A percentile compares a stretch with the other conserved stretches of the same genome.
Evolutionary conservation across 2,797 vertebrate species (phyloP).

Genomic region (Aplochiton taeniatus): DNA sequence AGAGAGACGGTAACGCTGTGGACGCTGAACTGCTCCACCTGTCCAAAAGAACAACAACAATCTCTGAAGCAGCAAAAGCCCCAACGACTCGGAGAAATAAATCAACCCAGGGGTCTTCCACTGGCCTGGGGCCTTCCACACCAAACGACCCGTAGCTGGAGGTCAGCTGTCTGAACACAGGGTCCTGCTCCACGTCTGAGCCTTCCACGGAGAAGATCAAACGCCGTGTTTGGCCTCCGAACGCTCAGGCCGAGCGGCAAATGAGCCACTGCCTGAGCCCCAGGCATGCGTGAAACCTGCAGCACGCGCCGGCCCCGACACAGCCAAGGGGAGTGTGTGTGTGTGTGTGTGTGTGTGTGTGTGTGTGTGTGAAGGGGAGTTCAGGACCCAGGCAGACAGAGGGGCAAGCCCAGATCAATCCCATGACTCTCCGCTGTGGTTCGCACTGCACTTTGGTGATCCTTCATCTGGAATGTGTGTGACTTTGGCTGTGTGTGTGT

Average conservation of each 20-base stretch:
- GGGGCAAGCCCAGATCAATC: conserved; percentile 62
- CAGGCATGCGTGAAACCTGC: conserved; percentile 77
- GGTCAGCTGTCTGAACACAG: conserved; percentile 54
- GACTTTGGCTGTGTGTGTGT: neutral
- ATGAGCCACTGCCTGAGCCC: conserved; percentile 75
- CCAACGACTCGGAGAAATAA: too few species aligned
- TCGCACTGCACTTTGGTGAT: neutral
- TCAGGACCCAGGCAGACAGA: conserved; percentile 66
- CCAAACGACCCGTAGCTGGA: too few species aligned
- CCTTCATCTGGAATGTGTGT: neutral
- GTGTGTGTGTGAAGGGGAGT: conserved; percentile 23
- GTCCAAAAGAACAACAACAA: too few species aligned
- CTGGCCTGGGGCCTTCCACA: too few species aligned
- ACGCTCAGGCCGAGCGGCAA: conserved; percentile 66
- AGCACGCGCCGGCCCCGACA: conserved; percentile 64
- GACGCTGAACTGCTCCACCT: neutral
- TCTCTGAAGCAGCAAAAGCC: too few species aligned
- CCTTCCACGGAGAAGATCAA: conserved; percentile 58
- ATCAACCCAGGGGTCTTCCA: too few species aligned
- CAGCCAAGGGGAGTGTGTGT: conserved; percentile 52
- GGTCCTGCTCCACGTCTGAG: too few species aligned
- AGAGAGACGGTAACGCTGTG: neutral
- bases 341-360: conserved; percentile 33
- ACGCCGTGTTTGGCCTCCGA: conserved; percentile 70
- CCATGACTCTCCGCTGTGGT: conserved; percentile 59